Evolutionary conservation across 2,888 invertebrate genomes (phyloP), one percentile per base, ranked within the genome.

Genomic region (Cataglyphis altisquamis): DNA sequence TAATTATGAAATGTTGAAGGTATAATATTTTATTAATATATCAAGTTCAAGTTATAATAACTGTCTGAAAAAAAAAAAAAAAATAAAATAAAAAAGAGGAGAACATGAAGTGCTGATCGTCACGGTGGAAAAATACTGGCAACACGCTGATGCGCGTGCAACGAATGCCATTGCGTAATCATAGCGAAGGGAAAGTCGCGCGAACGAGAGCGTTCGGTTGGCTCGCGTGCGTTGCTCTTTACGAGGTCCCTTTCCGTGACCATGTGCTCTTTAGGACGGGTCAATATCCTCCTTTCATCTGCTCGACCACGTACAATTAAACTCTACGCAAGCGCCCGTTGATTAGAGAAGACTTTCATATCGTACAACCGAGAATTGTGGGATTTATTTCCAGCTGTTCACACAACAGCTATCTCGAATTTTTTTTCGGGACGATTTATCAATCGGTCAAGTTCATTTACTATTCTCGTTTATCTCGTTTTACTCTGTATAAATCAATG

Each of bases 231-330:
- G 48, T 9, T 55, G 88, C 86, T 87, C 84, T 87, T 84, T 87
- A 82, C 85, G 86, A 88, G 88, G 85, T 89, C 86, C 86, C 90
- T 87, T 91, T 90, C 87, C 89, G 88, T 88, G 91, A 89, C 90
- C 90, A 88, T 89, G 87, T 88, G 87, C 90, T 90, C 89, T 90
- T 90, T 88, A 87, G 86, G 82, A 83, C 88, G 83, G 86, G 90
- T 90, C 89, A 90, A 90, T 90, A 91, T 91, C 89, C 87, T 86
- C 83, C 88, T 90, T 87, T 91, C 90, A 86, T 90, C 89, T 85
- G 78, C 87, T 87, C 85, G 83, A 84, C 83, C 78, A 64, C 82
- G 84, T 85, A 86, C 84, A 88, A 88, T 91, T 88, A 87, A 90
- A 72, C 75, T 78, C 74, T 83, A 63, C 87, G 86, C 86, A 87